phyloP scores from a whole-genome alignment of 2,888 invertebrate genomes.

The Phyllotreta cruciferae region DNA sequence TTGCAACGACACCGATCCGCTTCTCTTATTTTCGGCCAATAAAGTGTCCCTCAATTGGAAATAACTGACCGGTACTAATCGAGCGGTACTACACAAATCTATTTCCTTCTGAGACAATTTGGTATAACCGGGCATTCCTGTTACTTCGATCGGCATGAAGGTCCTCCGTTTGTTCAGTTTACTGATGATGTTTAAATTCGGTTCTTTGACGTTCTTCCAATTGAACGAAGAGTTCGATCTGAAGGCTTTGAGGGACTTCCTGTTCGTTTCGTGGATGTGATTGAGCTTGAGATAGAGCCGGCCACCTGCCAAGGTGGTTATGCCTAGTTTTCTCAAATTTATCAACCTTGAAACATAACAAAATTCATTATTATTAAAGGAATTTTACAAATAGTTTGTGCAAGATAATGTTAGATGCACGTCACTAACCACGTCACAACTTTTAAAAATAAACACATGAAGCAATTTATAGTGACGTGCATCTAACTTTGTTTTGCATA shows the following conservation, averaged over 20 bases:
- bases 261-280: constrained; percentile 65
- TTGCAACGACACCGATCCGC: constrained; percentile 76
- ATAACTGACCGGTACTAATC: constrained; percentile 80
- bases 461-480: no score
- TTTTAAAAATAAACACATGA: no score
- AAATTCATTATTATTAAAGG: constrained; percentile 38
- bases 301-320: constrained; percentile 70
- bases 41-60: constrained; percentile 79
- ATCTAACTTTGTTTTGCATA: background rate
- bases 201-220: constrained; percentile 48
- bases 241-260: constrained; percentile 62
- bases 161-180: constrained; percentile 53
- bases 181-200: constrained; percentile 33
- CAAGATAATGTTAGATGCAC: no score
- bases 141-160: constrained; percentile 69
- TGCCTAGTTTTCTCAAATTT: constrained; percentile 74
- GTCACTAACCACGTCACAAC: no score
- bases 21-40: constrained; percentile 77
- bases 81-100: constrained; percentile 76
- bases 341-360: constrained; percentile 60
- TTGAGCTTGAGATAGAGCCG: constrained; percentile 71
- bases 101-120: constrained; percentile 74
- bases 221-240: constrained; percentile 52
- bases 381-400: background rate
- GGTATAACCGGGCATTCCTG: constrained; percentile 80